phyloP scores from a whole-genome alignment of 2,888 invertebrate genomes.

The Conomelus anceps region DNA sequence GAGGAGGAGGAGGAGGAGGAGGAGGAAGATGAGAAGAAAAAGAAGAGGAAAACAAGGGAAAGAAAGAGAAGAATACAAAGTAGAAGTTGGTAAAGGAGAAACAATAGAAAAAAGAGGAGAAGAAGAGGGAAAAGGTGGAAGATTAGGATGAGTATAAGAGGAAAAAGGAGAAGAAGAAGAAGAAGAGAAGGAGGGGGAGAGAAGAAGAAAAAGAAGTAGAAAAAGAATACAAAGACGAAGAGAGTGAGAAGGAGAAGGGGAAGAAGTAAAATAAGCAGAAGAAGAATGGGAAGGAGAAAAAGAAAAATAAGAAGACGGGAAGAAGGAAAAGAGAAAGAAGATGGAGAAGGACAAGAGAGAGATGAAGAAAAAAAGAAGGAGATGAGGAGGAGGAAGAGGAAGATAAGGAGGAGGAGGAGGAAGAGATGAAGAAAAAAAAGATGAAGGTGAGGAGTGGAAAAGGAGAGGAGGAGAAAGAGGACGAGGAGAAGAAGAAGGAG shows the following conservation, averaged over 20 bases:
- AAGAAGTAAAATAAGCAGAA: not conserved
- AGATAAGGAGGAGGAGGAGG: not conserved
- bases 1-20: not conserved
- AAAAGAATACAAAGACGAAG: too few species aligned
- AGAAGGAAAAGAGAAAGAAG: not conserved
- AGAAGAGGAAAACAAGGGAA: not conserved
- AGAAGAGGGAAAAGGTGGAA: not conserved
- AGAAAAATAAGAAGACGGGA: not conserved
- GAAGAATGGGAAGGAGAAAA: not conserved
- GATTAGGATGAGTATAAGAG: too few species aligned
- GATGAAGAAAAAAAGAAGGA: not conserved
- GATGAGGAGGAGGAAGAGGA: not conserved
- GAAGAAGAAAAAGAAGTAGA: too few species aligned
- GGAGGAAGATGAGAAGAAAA: not conserved
- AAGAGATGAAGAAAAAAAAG: not conserved
- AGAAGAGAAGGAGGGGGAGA: too few species aligned
- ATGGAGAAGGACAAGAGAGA: not conserved
- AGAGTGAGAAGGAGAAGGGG: too few species aligned
- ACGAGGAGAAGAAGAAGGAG: too few species aligned
- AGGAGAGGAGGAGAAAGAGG: not conserved
- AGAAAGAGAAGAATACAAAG: not conserved
- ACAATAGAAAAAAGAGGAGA: not conserved
- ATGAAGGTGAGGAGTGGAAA: not conserved
- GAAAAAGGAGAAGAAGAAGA: too few species aligned
- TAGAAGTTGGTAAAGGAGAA: not conserved